Base-by-base conservation (phyloP, 2,113 vertebrate species). In the Bufo gargarizans region DNA sequence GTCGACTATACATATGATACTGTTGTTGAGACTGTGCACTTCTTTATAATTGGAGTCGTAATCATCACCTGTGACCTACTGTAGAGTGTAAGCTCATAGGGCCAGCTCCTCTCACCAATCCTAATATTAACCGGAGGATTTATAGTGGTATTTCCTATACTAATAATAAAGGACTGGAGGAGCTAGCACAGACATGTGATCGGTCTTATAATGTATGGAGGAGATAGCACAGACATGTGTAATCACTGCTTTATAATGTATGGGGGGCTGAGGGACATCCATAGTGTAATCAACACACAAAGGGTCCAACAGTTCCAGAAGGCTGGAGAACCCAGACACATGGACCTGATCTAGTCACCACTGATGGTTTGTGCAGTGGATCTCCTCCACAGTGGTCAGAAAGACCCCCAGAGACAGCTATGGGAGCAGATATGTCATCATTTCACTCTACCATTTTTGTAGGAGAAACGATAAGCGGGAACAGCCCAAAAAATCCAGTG, bases 101-200 rank as follows among this genome's bases (percentile, higher is more conserved):
- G 45, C 47, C 56, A 61, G 79, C 16, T 2, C n/a, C 50, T 12
- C 11, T 20, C 19, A 50, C 50, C 77, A 45, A 45, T 17, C 13
- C 80, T 43, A 82, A 63, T 82, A 47, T 49, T 45, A 45, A 45
- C 1, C 43, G 69, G 13, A 56, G n/a, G n/a, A 71, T 84, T 53
- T 85, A 55, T n/a, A 76, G 59, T 61, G 4, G 2, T 65, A 65
- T 20, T 65, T 20, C 19, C 16, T 10, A 13, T 59, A 85, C 77
- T n/a, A 76, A 76, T 76, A 76, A 85, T 85, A 77, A 85, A 85
- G 77, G 16, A 63, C 58, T 55, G 56, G 5, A 47, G 55, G 19
- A 61, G 55, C 20, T 77, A 59, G 50, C 59, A 61, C 71, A 85
- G 55, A 76, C 58, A 77, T 63, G 55, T 49, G 47, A 76, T 14